Conservation (phyloP, 2,113 vertebrate species). For the Cnemophilus loriae region DNA sequence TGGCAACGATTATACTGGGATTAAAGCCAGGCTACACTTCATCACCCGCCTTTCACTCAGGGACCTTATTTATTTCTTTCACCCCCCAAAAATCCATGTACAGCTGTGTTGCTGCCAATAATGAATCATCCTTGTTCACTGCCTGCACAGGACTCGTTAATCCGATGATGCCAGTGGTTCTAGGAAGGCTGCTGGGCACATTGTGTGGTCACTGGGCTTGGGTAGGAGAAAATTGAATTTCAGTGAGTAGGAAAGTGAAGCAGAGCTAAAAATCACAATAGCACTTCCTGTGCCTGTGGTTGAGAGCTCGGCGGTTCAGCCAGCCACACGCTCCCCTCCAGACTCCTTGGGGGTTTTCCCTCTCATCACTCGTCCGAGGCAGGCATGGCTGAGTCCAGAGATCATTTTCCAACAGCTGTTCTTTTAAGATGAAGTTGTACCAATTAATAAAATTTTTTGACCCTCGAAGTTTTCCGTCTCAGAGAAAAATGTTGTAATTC, state of each 20-base stretch:
- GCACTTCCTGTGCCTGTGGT: neutral
- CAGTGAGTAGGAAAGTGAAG: neutral
- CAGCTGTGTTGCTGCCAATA: neutral
- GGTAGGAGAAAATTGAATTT: neutral
- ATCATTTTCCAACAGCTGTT: neutral
- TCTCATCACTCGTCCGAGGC: accelerated
- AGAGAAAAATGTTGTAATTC: accelerated
- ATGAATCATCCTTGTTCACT: neutral
- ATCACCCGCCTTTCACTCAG: neutral
- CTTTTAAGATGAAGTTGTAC: neutral
- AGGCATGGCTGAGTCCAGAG: neutral
- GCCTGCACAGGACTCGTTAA: neutral
- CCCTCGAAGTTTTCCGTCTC: neutral
- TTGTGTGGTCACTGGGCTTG: neutral
- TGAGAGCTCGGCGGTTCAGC: accelerated
- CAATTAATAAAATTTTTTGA: neutral
- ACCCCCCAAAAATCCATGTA: neutral
- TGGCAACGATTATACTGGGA: conserved; percentile 20
- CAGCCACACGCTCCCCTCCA: accelerated
- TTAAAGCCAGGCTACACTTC: conserved; percentile 32
- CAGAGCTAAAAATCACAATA: neutral
- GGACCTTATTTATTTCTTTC: neutral
- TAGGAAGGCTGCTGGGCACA: neutral
- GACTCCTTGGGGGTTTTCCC: neutral
- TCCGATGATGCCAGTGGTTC: neutral